Evolutionary conservation across 2,888 invertebrate genomes (phyloP).

Genomic region (Stenurella melanura): DNA sequence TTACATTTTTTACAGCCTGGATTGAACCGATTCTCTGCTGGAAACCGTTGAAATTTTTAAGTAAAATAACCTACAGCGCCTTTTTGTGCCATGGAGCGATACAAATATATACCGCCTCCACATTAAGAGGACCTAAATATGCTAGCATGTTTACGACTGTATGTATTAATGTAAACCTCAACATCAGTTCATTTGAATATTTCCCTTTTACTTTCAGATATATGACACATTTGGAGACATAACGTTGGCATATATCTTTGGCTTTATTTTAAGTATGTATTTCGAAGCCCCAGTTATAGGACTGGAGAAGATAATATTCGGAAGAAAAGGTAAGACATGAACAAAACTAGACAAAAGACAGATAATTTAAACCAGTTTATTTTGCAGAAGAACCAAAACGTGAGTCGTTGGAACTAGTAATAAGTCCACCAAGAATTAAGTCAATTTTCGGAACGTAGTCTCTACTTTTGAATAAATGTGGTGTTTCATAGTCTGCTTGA

Average conservation of each 20-base stretch:
- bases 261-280: conserved; percentile 59
- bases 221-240: conserved; percentile 61
- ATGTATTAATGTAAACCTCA: conserved; percentile 35
- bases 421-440: conserved; percentile 33
- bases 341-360: background rate
- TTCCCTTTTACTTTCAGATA: conserved; percentile 49
- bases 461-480: background rate
- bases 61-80: conserved; percentile 62
- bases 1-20: conserved; percentile 59
- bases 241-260: conserved; percentile 58
- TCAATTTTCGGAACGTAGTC: background rate
- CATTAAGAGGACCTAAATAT: conserved; percentile 56
- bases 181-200: conserved; percentile 16
- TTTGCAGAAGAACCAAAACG: background rate
- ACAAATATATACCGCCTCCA: conserved; percentile 60
- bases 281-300: conserved; percentile 64
- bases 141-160: conserved; percentile 58
- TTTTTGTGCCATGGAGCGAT: conserved; percentile 64
- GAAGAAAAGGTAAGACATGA: conserved; percentile 37
- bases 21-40: conserved; percentile 60
- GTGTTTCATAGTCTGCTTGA: background rate
- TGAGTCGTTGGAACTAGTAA: background rate
- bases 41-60: conserved; percentile 61
- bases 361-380: background rate
- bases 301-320: conserved; percentile 61